These are phyloP conservation scores for Himalopsyche tibetana DNA, from an alignment of 2,888 invertebrate species.

Conservation along the genomic window DNA sequence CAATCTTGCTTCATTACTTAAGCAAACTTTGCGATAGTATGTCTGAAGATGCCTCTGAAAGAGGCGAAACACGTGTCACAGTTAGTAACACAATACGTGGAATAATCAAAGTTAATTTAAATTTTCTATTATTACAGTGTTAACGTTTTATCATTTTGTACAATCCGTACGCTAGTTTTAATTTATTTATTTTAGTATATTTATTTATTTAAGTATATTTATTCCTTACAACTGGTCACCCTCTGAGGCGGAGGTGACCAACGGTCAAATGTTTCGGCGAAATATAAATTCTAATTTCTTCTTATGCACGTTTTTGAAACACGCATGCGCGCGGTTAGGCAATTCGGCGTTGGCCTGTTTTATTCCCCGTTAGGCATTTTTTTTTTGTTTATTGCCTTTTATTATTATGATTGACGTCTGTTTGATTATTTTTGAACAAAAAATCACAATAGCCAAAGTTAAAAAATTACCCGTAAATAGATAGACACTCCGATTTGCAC, in stretches of 20 bases:
- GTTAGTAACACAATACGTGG: too few relatives aligned
- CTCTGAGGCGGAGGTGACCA: not conserved
- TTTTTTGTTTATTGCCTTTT: not conserved
- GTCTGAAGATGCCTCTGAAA: too few relatives aligned
- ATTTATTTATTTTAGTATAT: too few relatives aligned
- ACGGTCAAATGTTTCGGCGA: not conserved
- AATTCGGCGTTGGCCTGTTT: not conserved
- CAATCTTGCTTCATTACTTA: too few relatives aligned
- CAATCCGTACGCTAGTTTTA: too few relatives aligned
- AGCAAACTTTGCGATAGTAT: too few relatives aligned
- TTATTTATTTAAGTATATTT: too few relatives aligned
- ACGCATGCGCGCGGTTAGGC: conserved; percentile 21
- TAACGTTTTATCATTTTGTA: too few relatives aligned
- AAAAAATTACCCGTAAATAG: not conserved
- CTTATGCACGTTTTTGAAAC: conserved; percentile 16
- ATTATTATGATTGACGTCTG: conserved; percentile 22
- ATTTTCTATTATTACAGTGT: too few relatives aligned
- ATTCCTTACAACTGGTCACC: not conserved
- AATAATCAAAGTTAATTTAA: too few relatives aligned
- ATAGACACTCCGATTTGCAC: not conserved
- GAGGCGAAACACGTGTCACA: too few relatives aligned
- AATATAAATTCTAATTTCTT: conserved; percentile 15
- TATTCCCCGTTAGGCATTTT: conserved; percentile 30
- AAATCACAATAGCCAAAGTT: not conserved
- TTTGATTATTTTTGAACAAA: not conserved